Evolutionary conservation across 2,888 invertebrate species (phyloP).

Genomic region (Pseudococcus viburni): DNA sequence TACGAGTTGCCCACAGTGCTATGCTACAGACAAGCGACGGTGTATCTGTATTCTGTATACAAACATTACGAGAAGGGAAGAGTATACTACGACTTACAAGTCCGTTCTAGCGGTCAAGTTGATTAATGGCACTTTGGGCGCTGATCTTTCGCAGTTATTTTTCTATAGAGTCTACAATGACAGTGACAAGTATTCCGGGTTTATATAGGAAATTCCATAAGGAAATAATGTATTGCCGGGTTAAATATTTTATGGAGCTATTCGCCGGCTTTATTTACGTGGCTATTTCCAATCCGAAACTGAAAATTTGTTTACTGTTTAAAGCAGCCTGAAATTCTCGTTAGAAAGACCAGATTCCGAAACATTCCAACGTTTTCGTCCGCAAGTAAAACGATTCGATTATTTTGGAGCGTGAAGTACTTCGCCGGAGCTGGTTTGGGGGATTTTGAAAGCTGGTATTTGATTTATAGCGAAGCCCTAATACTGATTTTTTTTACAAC

Average conservation of each 20-base stretch:
- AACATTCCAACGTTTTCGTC: background rate
- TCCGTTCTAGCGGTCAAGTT: slow-evolving; percentile 35
- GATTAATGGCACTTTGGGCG: slow-evolving; percentile 46
- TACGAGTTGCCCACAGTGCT: background rate
- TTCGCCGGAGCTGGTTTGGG: too few relatives aligned
- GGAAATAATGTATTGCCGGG: slow-evolving; percentile 38
- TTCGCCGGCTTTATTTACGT: slow-evolving; percentile 22
- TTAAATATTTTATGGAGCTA: slow-evolving; percentile 42
- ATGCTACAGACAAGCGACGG: background rate
- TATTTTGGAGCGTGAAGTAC: too few relatives aligned
- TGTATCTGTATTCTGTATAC: background rate
- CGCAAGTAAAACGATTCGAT: too few relatives aligned
- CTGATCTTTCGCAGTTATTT: slow-evolving; percentile 47
- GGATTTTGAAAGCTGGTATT: too few relatives aligned
- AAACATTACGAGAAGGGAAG: slow-evolving; percentile 30
- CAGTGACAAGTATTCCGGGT: slow-evolving; percentile 42
- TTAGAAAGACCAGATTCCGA: background rate
- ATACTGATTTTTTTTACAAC: too few relatives aligned
- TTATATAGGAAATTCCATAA: slow-evolving; percentile 32
- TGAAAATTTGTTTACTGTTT: slow-evolving; percentile 27
- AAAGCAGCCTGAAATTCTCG: background rate
- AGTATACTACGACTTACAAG: slow-evolving; percentile 12
- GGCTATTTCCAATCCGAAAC: slow-evolving; percentile 12
- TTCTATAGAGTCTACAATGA: slow-evolving; percentile 41
- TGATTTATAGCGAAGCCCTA: too few relatives aligned